A percentile compares a stretch with the other conserved stretches of the same genome.
Evolutionary conservation across 2,888 invertebrate species (phyloP).

Genomic region (Campopleginae sp.): DNA sequence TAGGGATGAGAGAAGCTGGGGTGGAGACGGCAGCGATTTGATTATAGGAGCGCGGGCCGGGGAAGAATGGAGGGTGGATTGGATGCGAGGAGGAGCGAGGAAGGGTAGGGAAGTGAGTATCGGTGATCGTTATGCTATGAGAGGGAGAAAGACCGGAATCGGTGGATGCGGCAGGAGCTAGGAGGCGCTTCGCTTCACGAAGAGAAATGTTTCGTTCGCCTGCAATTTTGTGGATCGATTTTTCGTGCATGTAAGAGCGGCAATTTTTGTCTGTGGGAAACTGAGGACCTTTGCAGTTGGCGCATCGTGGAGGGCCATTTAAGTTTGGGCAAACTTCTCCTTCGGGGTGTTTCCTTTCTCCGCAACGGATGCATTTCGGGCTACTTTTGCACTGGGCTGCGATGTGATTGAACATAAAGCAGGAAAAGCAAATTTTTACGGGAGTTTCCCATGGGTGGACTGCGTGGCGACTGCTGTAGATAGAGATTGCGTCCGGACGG

Average conservation of each 20-base stretch:
- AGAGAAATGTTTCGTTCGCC: slow-evolving; percentile 22
- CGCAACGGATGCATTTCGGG: slow-evolving; percentile 30
- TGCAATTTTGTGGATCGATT: neutral
- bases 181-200: slow-evolving; percentile 13
- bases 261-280: slow-evolving; percentile 14
- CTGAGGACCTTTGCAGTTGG: slow-evolving; percentile 27
- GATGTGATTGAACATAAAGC: too few species aligned
- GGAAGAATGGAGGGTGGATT: too few species aligned
- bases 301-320: slow-evolving; percentile 15
- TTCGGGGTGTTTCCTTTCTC: neutral
- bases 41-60: neutral
- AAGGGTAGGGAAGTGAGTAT: neutral
- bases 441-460: neutral
- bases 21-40: neutral
- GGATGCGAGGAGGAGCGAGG: neutral
- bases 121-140: neutral
- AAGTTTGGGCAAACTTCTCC: neutral
- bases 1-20: neutral
- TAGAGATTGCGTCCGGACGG: neutral
- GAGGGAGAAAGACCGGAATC: neutral
- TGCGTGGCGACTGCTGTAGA: neutral
- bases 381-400: neutral
- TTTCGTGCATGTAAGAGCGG: slow-evolving; percentile 8
- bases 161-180: neutral
- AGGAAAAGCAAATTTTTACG: slow-evolving; percentile 28